Evolutionary conservation across 1,140 invertebrate species (phyloP), one percentile per base, ranked within the genome.

Genomic region (Cyclina sinensis): DNA sequence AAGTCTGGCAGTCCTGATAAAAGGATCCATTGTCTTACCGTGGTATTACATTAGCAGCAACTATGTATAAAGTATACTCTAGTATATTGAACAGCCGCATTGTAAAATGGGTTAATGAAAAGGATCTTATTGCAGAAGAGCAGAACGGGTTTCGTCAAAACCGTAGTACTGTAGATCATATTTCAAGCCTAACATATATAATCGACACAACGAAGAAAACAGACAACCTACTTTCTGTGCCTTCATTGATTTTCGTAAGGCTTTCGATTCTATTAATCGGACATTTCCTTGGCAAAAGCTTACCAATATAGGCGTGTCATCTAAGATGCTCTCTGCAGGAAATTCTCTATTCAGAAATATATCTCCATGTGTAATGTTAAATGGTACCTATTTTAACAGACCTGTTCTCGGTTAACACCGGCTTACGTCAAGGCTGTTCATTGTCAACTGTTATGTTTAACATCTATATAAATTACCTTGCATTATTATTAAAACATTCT

Each of bases 21-120:
- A 16, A 46, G n/a, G 43, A 46, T 46, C 43, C 43, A 46, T 46
- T 46, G 43, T 46, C 43, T 9, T 46, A 46, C 43, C 43, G 16
- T 46, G 43, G 43, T 46, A 46, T 46, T 46, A 46, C 43, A 46
- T 46, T 46, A 46, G 43, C 43, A 9, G 7, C 43, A 46, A 46
- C 16, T 46, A 46, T 46, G 7, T 46, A 80, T 37, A 80, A 59
- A 14, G 59, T 80, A 35, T 80, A 80, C 32, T 35, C 12, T 9
- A 59, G 48, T 80, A 80, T 30, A 18, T 18, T 80, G n/a, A 48
- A 79, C 51, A 43, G 51, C 18, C 39, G 74, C 16, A 79, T 79
- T 79, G 74, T 79, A 32, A 79, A 48, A 51, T 79, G 74, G 74
- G n/a, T 43, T n/a, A n/a, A 79, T 35, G 27, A 27, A 12, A 79